These are phyloP conservation scores for Meleagris gallopavo DNA, from an alignment of 2,113 vertebrate species.

Conservation along the genomic window DNA sequence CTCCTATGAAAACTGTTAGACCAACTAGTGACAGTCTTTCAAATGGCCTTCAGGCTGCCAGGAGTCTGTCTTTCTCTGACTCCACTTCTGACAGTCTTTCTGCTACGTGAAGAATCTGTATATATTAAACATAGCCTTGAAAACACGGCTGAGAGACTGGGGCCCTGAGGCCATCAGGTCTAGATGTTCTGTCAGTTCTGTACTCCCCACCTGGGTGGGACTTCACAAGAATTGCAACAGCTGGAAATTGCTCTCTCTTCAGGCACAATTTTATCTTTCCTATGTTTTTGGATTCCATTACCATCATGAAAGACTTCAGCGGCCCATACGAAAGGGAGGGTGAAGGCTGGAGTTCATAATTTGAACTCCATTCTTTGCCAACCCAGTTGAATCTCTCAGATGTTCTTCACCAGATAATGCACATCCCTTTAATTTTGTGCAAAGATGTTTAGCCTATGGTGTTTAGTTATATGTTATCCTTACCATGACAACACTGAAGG, in stretches of 20 bases:
- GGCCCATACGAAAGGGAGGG: constrained; percentile 28
- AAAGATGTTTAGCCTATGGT: constrained; percentile 30
- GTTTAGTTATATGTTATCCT: constrained; percentile 50
- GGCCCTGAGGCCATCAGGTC: neutral
- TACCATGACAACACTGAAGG: constrained; percentile 51
- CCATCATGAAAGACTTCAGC: constrained; percentile 31
- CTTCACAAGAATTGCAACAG: neutral
- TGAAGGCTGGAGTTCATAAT: constrained; percentile 39
- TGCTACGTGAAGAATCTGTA: neutral
- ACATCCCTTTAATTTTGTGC: constrained; percentile 27
- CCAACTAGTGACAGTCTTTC: neutral
- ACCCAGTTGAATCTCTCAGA: constrained; percentile 55
- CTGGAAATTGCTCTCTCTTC: neutral
- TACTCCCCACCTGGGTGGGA: neutral
- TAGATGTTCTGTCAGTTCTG: neutral
- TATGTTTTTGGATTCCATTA: constrained; percentile 23
- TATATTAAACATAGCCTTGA: neutral
- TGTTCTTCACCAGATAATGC: constrained; percentile 45
- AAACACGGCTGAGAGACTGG: neutral
- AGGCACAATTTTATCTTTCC: constrained; percentile 1
- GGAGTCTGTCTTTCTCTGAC: neutral
- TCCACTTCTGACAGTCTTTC: neutral
- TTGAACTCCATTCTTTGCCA: constrained; percentile 36
- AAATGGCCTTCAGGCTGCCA: neutral
- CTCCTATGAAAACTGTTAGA: neutral